Percentiles rank a stretch among this genome's conserved stretches.
Conservation (phyloP, 2,113 vertebrate species). For the Chaetops frenatus region DNA sequence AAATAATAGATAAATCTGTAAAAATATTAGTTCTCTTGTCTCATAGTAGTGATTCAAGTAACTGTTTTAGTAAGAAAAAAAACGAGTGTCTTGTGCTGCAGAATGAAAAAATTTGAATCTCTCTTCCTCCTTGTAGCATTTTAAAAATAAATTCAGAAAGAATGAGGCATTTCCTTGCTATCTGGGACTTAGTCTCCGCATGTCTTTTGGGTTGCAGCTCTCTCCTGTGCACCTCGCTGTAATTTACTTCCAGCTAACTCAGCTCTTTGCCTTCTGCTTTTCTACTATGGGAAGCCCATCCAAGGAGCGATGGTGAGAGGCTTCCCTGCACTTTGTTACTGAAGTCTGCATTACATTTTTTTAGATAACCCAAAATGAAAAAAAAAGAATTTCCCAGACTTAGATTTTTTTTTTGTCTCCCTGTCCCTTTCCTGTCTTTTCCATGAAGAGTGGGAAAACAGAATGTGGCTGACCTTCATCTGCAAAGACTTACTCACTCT, state of each 20-base stretch:
- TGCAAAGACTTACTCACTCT: background rate
- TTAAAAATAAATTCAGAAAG: background rate
- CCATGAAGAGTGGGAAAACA: background rate
- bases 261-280: background rate
- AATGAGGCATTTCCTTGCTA: background rate
- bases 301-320: background rate
- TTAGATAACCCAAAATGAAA: background rate
- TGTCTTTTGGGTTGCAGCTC: background rate
- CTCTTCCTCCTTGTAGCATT: background rate
- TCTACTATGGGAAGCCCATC: accelerated
- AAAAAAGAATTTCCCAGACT: background rate
- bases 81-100: background rate
- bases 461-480: background rate
- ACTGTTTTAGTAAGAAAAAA: background rate
- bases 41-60: background rate
- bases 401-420: background rate
- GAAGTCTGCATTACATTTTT: background rate
- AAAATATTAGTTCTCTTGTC: background rate
- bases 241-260: background rate
- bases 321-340: background rate
- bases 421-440: background rate
- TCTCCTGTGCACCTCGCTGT: background rate
- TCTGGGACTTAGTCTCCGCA: background rate
- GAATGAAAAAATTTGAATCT: background rate
- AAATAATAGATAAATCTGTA: background rate